phyloP scores from a whole-genome alignment of 2,888 invertebrate genomes.

The Anagyrus pseudococci region DNA sequence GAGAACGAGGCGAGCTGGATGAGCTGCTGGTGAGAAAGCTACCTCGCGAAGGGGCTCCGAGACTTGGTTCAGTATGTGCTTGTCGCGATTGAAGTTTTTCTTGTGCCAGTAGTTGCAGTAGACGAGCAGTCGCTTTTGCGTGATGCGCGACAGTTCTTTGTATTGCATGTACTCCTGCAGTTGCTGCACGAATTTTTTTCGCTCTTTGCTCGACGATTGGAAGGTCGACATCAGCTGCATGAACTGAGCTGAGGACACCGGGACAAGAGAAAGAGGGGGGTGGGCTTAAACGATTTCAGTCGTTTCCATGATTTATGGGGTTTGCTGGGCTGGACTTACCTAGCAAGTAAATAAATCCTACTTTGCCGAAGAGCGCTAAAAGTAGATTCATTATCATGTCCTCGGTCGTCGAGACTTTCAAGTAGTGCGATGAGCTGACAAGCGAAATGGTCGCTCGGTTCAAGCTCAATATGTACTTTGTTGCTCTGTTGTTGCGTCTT shows the following conservation, averaged over 20 bases:
- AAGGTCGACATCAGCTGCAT: constrained; percentile 47
- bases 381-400: constrained; percentile 52
- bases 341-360: constrained; percentile 52
- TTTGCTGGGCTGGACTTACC: constrained; percentile 35
- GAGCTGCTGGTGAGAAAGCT: not conserved
- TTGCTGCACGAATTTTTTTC: constrained; percentile 52
- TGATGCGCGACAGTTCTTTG: constrained; percentile 58
- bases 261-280: too few species aligned
- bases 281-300: too few species aligned
- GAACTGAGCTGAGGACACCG: constrained; percentile 47
- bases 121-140: constrained; percentile 55
- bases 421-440: constrained; percentile 48
- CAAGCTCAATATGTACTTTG: constrained; percentile 49
- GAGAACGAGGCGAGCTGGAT: constrained; percentile 1
- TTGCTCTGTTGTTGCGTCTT: constrained; percentile 39
- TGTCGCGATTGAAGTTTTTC: constrained; percentile 58
- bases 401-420: constrained; percentile 48
- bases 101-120: constrained; percentile 61
- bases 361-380: constrained; percentile 49
- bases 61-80: constrained; percentile 57
- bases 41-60: constrained; percentile 56
- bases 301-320: too few species aligned
- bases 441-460: constrained; percentile 52
- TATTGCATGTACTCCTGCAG: constrained; percentile 60
- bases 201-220: constrained; percentile 44